phyloP scores from a whole-genome alignment of 2,797 vertebrate genomes.

The Sus cebifrons region DNA sequence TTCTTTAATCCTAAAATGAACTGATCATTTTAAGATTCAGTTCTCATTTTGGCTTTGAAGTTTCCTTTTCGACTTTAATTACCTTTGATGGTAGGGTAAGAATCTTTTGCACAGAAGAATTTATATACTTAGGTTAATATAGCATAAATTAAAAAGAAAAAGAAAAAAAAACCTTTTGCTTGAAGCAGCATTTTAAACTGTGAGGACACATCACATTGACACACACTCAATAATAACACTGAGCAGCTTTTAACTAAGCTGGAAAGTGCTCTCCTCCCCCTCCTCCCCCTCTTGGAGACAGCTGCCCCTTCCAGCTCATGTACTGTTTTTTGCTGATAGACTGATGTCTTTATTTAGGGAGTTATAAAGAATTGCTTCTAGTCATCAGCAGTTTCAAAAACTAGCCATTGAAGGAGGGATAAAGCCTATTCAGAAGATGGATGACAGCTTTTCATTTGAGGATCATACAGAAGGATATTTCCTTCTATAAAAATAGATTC shows the following conservation, averaged over 20 bases:
- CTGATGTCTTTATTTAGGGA: constrained; percentile 91
- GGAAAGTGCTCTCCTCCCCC: constrained; percentile 55
- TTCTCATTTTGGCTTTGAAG: constrained; percentile 89
- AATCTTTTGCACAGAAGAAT: constrained; percentile 81
- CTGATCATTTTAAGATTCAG: constrained; percentile 79
- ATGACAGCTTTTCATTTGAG: constrained; percentile 90
- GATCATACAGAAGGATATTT: constrained; percentile 88
- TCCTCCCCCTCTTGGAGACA: constrained; percentile 68
- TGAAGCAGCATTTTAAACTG: constrained; percentile 88
- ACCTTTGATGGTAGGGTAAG: constrained; percentile 88
- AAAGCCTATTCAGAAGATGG: constrained; percentile 89
- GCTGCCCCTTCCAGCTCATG: constrained; percentile 87
- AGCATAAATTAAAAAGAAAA: constrained; percentile 87
- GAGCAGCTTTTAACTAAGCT: constrained; percentile 89
- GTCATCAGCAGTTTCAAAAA: constrained; percentile 89
- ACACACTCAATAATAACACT: constrained; percentile 88
- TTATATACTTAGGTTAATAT: constrained; percentile 88
- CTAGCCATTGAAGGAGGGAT: constrained; percentile 86
- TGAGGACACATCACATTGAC: constrained; percentile 87
- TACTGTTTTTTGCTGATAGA: constrained; percentile 87
- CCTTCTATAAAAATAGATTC: constrained; percentile 89
- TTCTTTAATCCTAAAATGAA: constrained; percentile 83
- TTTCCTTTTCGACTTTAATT: constrained; percentile 89
- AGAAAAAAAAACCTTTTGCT: constrained; percentile 73
- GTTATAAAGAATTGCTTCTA: constrained; percentile 90